Evolutionary conservation across 1,140 invertebrate species (phyloP).

Genomic region (Solen grandis): DNA sequence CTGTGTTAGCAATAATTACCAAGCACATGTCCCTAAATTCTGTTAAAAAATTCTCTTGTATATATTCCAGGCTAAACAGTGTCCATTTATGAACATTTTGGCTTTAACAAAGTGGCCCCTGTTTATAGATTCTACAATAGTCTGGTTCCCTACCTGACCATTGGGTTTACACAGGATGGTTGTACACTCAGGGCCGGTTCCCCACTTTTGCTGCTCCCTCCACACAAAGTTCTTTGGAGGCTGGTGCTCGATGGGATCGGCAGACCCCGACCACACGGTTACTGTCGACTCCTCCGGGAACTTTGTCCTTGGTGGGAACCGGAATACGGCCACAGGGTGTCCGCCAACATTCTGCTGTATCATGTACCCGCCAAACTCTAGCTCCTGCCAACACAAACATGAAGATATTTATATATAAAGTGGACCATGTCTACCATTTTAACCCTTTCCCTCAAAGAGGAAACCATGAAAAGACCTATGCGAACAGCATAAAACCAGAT

Average conservation of each 20-base stretch:
- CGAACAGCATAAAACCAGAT: too few relatives aligned
- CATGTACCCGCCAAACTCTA: slow-evolving; percentile 78
- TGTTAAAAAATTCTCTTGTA: too few relatives aligned
- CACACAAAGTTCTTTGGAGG: slow-evolving; percentile 80
- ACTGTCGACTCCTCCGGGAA: slow-evolving; percentile 74
- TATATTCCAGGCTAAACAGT: too few relatives aligned
- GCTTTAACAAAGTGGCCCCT: too few relatives aligned
- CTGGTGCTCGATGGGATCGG: slow-evolving; percentile 76
- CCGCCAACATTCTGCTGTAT: slow-evolving; percentile 80
- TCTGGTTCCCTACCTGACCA: slow-evolving; percentile 73
- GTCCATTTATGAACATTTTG: too few relatives aligned
- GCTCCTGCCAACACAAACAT: slow-evolving; percentile 66
- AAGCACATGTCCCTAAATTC: too few relatives aligned
- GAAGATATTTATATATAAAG: slow-evolving; percentile 3
- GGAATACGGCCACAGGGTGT: slow-evolving; percentile 78
- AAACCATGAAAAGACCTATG: too few relatives aligned
- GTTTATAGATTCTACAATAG: too few relatives aligned
- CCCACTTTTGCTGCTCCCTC: slow-evolving; percentile 80
- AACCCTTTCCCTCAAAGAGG: too few relatives aligned
- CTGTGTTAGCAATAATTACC: too few relatives aligned
- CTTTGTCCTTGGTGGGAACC: slow-evolving; percentile 77
- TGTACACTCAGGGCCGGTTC: slow-evolving; percentile 79
- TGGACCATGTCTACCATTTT: too few relatives aligned
- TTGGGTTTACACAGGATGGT: slow-evolving; percentile 80
- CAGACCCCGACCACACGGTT: slow-evolving; percentile 77